Conservation (phyloP, 2,797 vertebrate species). For the Valencia hispanica region DNA sequence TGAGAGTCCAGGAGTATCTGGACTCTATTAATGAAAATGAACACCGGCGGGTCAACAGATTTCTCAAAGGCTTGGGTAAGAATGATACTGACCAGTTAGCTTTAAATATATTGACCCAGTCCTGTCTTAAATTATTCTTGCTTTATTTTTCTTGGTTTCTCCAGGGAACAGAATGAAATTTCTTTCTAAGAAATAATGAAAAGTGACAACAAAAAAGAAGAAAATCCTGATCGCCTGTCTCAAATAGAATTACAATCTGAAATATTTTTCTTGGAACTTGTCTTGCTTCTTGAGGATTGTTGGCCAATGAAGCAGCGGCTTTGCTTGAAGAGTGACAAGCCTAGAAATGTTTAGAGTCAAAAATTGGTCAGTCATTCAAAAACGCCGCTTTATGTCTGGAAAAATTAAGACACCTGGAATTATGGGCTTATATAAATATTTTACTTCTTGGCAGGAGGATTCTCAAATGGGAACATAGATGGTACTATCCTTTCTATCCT, state of each 20-base stretch:
- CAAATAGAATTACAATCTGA: neutral
- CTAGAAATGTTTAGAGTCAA: neutral
- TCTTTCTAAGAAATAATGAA: constrained; percentile 92
- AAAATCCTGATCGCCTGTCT: neutral
- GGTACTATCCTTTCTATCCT: neutral
- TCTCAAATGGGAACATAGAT: constrained; percentile 3
- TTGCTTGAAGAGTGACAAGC: constrained; percentile 1
- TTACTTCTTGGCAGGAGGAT: neutral
- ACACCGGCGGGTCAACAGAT: constrained; percentile 93
- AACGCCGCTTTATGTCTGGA: constrained; percentile 18
- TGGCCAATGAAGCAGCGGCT: neutral
- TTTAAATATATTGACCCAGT: neutral
- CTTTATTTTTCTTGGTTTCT: constrained; percentile 36
- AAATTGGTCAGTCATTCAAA: neutral
- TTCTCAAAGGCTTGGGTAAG: constrained; percentile 96
- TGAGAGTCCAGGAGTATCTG: constrained; percentile 94
- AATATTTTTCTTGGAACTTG: neutral
- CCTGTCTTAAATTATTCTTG: constrained; percentile 5
- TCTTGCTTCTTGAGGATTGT: constrained; percentile 3
- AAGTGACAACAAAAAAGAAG: constrained; percentile 3
- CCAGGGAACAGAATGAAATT: constrained; percentile 97
- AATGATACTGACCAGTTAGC: neutral
- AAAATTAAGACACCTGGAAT: constrained; percentile 5
- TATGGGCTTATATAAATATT: neutral
- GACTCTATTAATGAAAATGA: constrained; percentile 92